Conservation (phyloP, 2,888 invertebrate species). For the Ochropleura leucogaster region DNA sequence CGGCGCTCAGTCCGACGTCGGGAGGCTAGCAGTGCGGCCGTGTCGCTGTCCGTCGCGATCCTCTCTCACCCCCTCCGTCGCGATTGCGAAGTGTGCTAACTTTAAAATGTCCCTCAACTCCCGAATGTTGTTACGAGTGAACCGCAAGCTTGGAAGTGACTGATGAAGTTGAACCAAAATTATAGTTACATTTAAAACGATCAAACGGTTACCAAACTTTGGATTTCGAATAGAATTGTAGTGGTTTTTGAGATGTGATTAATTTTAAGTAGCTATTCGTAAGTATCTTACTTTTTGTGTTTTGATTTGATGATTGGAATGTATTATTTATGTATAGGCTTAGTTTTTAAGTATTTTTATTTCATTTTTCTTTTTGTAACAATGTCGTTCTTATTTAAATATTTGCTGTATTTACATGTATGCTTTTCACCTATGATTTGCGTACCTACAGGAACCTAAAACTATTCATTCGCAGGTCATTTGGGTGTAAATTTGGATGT, state of each 20-base stretch:
- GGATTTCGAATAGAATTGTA: constrained; percentile 81
- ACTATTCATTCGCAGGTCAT: not conserved
- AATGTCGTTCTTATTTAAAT: not conserved
- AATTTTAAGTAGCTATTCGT: constrained; percentile 74
- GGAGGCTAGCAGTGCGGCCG: constrained; percentile 71
- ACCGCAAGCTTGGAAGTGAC: constrained; percentile 77
- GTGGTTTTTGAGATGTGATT: constrained; percentile 87
- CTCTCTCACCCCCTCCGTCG: constrained; percentile 61
- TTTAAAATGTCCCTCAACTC: constrained; percentile 81
- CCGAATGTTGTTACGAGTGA: constrained; percentile 72
- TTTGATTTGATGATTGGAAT: constrained; percentile 6
- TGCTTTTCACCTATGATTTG: not conserved
- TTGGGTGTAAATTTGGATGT: not conserved
- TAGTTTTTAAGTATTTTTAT: not conserved
- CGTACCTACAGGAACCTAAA: not conserved
- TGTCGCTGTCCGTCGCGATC: constrained; percentile 62
- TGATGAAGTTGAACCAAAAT: constrained; percentile 75
- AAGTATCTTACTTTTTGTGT: constrained; percentile 62
- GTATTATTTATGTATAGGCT: not conserved
- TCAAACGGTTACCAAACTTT: constrained; percentile 72
- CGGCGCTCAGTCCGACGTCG: constrained; percentile 72
- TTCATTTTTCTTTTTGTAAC: not conserved
- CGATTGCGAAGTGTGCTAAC: constrained; percentile 76
- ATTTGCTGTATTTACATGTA: not conserved
- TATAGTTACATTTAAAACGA: constrained; percentile 62